Base-by-base conservation (phyloP, 2,797 vertebrate species). In the Schizopygopsis malacanthus region DNA sequence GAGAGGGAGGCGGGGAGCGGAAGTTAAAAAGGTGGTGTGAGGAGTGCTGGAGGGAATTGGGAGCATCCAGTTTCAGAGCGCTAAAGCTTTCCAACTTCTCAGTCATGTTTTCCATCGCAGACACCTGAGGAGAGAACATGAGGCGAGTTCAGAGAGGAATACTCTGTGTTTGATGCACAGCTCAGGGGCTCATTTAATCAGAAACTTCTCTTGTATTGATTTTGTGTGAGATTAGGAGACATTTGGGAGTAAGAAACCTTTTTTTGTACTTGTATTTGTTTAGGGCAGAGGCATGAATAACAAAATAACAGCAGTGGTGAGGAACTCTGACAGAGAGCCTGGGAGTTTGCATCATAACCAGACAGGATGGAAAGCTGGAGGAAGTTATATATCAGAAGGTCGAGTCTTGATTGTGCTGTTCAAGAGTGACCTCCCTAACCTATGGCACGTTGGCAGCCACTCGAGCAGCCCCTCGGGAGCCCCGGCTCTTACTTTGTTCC, bases 91-190 rank as follows among this genome's bases (percentile, higher is more conserved):
- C 98, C 92, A 99, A 95, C 90, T 99, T 99, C 93, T 99, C 98
- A 0, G 98, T 98, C 98, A 99, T 99, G 18, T 96, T 99, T 93
- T 99, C 98, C 86, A 99, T 99, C 87, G 98, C 98, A n/a, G 98
- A 97, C 97, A 99, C 97, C 98, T 99, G 85, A 45, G 76, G 59
- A 2, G 56, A 73, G 69, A 75, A 81, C 84, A 81, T 73, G 8
- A 0, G 0, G 77, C 28, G 78, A 37, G n/a, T 65, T 50, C 90
- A 45, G 45, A 82, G 76, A 72, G 47, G 43, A 69, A 86, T 70
- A 72, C 33, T 63, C 20, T 54, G 59, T 82, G 72, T 82, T 86
- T 87, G 43, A 87, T 84, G 77, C 22, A 52, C 43, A 67, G 59
- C 50, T 85, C 59, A 43, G 47, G 39, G 15, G 59, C 12, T 69